Percentiles rank a stretch among this genome's conserved stretches.
Conservation (phyloP, 2,797 vertebrate genomes). For the Hirundo rustica region DNA sequence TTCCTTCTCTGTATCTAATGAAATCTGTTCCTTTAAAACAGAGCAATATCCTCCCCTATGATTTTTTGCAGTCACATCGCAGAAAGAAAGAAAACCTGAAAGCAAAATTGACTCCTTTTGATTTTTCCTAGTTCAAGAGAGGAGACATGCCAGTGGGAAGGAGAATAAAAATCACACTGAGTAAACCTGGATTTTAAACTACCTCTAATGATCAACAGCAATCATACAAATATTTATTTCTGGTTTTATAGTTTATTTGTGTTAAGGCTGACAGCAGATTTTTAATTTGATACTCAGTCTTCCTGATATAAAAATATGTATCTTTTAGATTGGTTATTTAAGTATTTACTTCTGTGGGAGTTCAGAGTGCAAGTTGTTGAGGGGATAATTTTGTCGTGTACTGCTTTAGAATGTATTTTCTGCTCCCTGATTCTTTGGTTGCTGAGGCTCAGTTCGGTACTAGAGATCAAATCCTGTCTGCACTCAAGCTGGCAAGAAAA, state of each 20-base stretch:
- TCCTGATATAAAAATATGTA: background rate
- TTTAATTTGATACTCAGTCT: background rate
- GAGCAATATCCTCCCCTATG: constrained; percentile 64
- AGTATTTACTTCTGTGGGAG: background rate
- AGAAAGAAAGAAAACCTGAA: constrained; percentile 58
- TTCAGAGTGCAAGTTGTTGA: background rate
- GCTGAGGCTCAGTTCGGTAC: background rate
- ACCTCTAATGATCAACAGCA: constrained; percentile 10
- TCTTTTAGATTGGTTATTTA: background rate
- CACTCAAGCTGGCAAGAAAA: background rate
- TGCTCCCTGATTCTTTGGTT: background rate
- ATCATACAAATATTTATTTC: constrained; percentile 51
- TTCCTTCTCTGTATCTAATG: constrained; percentile 49
- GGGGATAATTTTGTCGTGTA: background rate
- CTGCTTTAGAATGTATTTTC: background rate
- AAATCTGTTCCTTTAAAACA: constrained; percentile 61
- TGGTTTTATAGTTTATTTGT: constrained; percentile 7
- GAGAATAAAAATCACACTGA: constrained; percentile 37
- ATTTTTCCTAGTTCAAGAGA: constrained; percentile 51
- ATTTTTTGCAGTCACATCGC: constrained; percentile 46
- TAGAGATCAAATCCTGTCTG: background rate
- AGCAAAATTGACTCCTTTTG: constrained; percentile 60
- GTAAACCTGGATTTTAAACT: constrained; percentile 48
- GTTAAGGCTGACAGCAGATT: background rate
- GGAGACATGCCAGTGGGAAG: constrained; percentile 32